Percentiles rank a stretch among this genome's conserved stretches.
Conservation (phyloP, 2,888 invertebrate genomes). For the Pseudococcus longispinus region DNA sequence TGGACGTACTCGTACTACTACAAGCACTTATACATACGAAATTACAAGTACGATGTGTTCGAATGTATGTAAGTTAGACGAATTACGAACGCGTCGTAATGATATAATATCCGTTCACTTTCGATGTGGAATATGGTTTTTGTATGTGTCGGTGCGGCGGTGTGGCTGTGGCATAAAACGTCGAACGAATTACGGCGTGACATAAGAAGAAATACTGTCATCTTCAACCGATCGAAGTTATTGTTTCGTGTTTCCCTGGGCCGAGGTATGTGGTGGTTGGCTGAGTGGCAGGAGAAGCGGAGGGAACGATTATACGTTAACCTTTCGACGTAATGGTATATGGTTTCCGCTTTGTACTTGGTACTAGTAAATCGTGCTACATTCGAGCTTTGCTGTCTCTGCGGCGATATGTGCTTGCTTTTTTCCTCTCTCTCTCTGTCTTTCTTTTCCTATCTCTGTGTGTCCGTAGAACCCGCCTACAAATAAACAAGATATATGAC, state of each 20-base stretch:
- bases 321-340: conserved; percentile 35
- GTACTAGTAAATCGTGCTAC: conserved; percentile 45
- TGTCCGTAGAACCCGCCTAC: conserved; percentile 1
- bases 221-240: conserved; percentile 31
- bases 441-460: neutral
- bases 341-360: conserved; percentile 44
- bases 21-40: neutral
- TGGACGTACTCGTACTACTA: neutral
- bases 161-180: neutral
- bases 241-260: conserved; percentile 15
- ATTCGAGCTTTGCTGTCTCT: conserved; percentile 41
- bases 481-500: conserved; percentile 50
- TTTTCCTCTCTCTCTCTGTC: neutral
- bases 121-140: neutral
- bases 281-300: neutral
- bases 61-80: neutral
- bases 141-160: neutral
- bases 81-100: neutral
- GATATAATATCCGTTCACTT: conserved; percentile 42
- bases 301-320: conserved; percentile 32
- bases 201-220: conserved; percentile 37
- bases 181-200: conserved; percentile 35
- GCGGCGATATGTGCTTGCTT: conserved; percentile 27
- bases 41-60: neutral
- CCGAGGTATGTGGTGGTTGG: neutral